Conservation (phyloP, 2,888 invertebrate genomes). For the Drosophila mayaguana region DNA sequence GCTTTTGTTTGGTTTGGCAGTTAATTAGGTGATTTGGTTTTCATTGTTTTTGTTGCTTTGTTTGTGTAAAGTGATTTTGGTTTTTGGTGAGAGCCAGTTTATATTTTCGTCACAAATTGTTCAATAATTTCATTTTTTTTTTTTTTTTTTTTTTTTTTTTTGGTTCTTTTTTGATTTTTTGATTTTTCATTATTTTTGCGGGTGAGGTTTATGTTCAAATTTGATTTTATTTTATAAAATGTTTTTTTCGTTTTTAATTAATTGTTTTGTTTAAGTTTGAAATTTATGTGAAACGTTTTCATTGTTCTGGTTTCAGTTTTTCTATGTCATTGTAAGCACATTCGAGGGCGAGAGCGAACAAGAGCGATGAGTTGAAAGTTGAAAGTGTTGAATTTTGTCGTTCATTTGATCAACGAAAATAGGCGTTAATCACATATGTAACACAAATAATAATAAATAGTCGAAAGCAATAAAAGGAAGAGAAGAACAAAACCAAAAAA, state of each 20-base stretch:
- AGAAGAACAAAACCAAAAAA: slow-evolving; percentile 25
- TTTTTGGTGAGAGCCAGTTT: slow-evolving; percentile 33
- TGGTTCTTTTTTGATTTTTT: slow-evolving; percentile 15
- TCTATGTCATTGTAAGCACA: slow-evolving; percentile 48
- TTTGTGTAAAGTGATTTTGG: slow-evolving; percentile 44
- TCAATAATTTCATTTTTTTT: slow-evolving; percentile 4
- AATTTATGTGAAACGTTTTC: slow-evolving; percentile 57
- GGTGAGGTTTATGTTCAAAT: slow-evolving; percentile 45
- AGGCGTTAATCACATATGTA: slow-evolving; percentile 31
- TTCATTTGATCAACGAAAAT: slow-evolving; percentile 17
- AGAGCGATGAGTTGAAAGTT: slow-evolving; percentile 46
- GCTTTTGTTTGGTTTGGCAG: slow-evolving; percentile 30
- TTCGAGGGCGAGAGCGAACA: slow-evolving; percentile 52
- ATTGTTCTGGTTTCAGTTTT: slow-evolving; percentile 45
- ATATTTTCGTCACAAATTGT: slow-evolving; percentile 43
- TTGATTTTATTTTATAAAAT: slow-evolving; percentile 36
- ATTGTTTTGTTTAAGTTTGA: slow-evolving; percentile 10
- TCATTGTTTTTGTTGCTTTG: slow-evolving; percentile 42
- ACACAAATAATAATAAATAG: slow-evolving; percentile 14
- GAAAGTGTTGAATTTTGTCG: too few species aligned
- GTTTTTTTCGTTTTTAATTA: slow-evolving; percentile 20
- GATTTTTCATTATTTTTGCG: slow-evolving; percentile 18
- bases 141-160: slow-evolving; percentile 18
- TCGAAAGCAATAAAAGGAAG: slow-evolving; percentile 10
- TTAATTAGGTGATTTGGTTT: slow-evolving; percentile 49